phyloP scores from a whole-genome alignment of 2,888 invertebrate genomes.

The Dicyrtoma fusca region DNA sequence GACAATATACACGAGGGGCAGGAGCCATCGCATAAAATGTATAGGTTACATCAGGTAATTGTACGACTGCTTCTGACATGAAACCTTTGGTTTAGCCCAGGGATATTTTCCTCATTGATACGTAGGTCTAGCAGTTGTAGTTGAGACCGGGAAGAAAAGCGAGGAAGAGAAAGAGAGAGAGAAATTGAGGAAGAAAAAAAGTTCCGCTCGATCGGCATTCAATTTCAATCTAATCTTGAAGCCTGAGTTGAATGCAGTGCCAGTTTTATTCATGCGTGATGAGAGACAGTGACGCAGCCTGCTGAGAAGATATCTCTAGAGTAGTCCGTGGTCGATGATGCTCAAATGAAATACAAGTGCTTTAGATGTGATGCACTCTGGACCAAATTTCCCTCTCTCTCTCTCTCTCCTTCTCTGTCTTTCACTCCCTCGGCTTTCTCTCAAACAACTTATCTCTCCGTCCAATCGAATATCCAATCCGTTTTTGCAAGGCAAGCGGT shows the following conservation, averaged over 20 bases:
- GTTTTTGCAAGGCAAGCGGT: too few species aligned
- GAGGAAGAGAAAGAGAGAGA: not conserved
- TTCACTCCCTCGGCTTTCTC: not conserved
- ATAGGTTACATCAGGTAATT: constrained; percentile 27
- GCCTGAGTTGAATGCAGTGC: constrained; percentile 35
- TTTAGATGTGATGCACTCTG: constrained; percentile 28
- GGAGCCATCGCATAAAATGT: not conserved
- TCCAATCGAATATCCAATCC: too few species aligned
- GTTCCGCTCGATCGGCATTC: constrained; percentile 38
- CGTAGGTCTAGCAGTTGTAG: not conserved
- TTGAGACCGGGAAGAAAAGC: not conserved
- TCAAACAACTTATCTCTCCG: not conserved
- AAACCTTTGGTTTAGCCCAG: constrained; percentile 33
- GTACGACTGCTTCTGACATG: constrained; percentile 30
- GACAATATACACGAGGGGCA: not conserved
- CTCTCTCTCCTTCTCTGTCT: constrained; percentile 9
- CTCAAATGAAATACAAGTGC: constrained; percentile 35
- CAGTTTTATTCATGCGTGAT: constrained; percentile 37
- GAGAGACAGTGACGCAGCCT: constrained; percentile 31
- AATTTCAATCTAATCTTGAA: constrained; percentile 39
- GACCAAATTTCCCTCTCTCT: constrained; percentile 18
- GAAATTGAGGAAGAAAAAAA: constrained; percentile 13
- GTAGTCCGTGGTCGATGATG: constrained; percentile 30
- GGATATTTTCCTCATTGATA: constrained; percentile 34
- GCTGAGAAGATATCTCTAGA: constrained; percentile 11